Evolutionary conservation across 2,888 invertebrate genomes (phyloP).

Genomic region (Cactoblastis cactorum): DNA sequence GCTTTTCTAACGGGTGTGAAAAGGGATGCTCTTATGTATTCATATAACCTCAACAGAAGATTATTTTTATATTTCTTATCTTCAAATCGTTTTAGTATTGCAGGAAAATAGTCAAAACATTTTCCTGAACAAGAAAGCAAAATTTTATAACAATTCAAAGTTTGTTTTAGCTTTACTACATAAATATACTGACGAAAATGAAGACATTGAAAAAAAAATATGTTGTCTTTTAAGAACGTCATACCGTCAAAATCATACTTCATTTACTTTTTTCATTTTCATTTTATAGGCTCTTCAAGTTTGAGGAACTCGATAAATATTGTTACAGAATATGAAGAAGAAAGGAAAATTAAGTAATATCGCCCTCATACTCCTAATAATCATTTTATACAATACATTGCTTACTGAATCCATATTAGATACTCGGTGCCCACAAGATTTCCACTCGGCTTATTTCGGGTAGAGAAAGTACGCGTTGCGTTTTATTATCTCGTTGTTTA

Average conservation of each 20-base stretch:
- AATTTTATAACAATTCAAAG: too few species aligned
- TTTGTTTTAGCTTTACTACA: too few species aligned
- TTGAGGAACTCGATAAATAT: background rate
- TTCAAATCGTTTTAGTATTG: too few species aligned
- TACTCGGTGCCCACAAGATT: slow-evolving; percentile 35
- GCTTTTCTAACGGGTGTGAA: slow-evolving; percentile 2
- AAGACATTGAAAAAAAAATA: too few species aligned
- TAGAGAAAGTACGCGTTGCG: slow-evolving; percentile 23
- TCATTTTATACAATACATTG: slow-evolving; percentile 24
- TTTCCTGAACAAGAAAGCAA: too few species aligned
- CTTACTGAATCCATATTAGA: slow-evolving; percentile 31
- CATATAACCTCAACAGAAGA: background rate
- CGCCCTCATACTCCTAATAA: background rate
- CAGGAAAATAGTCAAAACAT: background rate
- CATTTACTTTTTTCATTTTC: background rate
- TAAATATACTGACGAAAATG: too few species aligned
- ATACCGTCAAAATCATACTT: background rate
- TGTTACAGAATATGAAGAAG: background rate
- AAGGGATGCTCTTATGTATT: slow-evolving; percentile 1
- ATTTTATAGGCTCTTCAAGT: background rate
- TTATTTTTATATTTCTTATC: too few species aligned
- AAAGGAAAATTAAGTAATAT: background rate
- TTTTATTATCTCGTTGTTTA: slow-evolving; percentile 15
- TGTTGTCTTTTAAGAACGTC: too few species aligned
- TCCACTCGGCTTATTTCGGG: slow-evolving; percentile 27